These are phyloP conservation scores for Aplocera efformata DNA, from an alignment of 2,888 invertebrate species.

Conservation along the genomic window DNA sequence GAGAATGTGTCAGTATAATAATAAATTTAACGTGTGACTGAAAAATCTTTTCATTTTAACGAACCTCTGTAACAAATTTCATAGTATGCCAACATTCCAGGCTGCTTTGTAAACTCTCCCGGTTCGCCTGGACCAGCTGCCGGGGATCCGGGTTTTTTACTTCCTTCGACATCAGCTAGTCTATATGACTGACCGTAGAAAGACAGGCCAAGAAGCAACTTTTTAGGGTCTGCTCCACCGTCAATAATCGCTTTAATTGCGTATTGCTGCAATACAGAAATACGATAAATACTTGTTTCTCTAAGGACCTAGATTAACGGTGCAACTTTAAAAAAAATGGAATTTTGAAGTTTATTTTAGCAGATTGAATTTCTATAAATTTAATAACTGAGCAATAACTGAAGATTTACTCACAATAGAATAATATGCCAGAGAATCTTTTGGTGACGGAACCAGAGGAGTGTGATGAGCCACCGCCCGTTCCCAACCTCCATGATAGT, in stretches of 20 bases:
- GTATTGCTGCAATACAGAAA: slow-evolving; percentile 82
- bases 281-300: no score
- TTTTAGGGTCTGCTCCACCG: slow-evolving; percentile 88
- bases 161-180: slow-evolving; percentile 66
- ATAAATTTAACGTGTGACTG: neutral
- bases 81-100: slow-evolving; percentile 93
- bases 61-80: slow-evolving; percentile 87
- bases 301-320: no score
- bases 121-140: slow-evolving; percentile 88
- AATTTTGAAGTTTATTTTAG: no score
- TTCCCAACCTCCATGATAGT: slow-evolving; percentile 96
- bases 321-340: no score
- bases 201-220: slow-evolving; percentile 89
- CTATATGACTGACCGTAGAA: slow-evolving; percentile 94
- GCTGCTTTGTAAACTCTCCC: slow-evolving; percentile 91
- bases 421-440: slow-evolving; percentile 87
- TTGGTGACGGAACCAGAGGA: slow-evolving; percentile 83
- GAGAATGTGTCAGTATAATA: slow-evolving; percentile 7
- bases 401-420: slow-evolving; percentile 82
- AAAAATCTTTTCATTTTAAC: slow-evolving; percentile 2
- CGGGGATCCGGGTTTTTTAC: slow-evolving; percentile 80
- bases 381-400: neutral
- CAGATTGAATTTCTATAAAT: neutral
- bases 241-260: slow-evolving; percentile 88
- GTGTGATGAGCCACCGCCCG: slow-evolving; percentile 89